Conservation (phyloP, 2,113 vertebrate species). For the Hippocampus abdominalis region DNA sequence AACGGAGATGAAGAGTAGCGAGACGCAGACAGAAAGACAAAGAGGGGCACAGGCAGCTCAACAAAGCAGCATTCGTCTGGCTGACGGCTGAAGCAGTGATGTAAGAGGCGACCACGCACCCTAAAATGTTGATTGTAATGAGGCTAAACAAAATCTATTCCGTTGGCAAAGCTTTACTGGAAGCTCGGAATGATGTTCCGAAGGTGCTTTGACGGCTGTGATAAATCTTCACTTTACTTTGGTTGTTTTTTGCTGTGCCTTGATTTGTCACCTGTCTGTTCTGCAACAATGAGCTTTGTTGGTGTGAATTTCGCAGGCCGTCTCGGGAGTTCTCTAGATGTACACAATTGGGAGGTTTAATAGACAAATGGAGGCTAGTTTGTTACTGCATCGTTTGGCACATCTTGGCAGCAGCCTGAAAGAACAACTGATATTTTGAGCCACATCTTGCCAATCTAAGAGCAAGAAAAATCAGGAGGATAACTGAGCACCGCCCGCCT, state of each 20-base stretch:
- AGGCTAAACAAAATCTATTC: neutral
- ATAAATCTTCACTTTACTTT: neutral
- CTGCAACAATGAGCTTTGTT: neutral
- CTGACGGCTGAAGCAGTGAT: constrained; percentile 18
- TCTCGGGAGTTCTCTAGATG: neutral
- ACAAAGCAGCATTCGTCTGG: constrained; percentile 14
- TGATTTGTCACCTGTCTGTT: neutral
- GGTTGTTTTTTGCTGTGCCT: neutral
- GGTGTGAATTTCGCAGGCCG: neutral
- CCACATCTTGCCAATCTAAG: neutral
- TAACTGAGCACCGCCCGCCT: neutral
- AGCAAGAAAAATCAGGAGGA: neutral
- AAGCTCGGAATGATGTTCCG: neutral
- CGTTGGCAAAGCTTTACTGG: neutral
- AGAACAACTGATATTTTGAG: neutral
- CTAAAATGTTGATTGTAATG: neutral
- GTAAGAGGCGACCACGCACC: constrained; percentile 11
- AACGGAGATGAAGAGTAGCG: constrained; percentile 35
- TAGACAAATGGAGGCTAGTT: neutral
- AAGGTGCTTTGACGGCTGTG: neutral
- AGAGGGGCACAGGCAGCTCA: constrained; percentile 33
- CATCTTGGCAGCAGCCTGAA: neutral
- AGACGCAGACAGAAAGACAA: constrained; percentile 20
- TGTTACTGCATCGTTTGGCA: neutral
- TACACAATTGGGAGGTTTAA: neutral